Conservation (phyloP, 2,888 invertebrate species). For the Leptinotarsa haldemani region DNA sequence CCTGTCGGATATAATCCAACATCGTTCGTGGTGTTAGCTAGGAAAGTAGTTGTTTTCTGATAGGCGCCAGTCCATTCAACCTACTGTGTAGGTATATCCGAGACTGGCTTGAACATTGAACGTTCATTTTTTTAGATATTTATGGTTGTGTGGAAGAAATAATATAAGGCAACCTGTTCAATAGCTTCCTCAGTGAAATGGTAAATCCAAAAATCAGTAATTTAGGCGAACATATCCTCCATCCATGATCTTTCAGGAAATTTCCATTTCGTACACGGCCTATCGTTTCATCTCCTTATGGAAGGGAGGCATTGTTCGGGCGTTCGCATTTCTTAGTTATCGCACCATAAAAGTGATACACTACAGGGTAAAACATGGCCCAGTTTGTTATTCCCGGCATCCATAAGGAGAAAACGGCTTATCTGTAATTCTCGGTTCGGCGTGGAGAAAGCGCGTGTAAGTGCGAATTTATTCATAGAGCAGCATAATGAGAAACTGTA, state of each 20-base stretch:
- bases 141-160: too few species aligned
- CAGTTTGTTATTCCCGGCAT: slow-evolving; percentile 59
- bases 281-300: slow-evolving; percentile 35
- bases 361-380: slow-evolving; percentile 62
- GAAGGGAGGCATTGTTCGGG: slow-evolving; percentile 46
- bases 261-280: slow-evolving; percentile 10
- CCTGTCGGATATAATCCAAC: too few species aligned
- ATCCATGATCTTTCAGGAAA: neutral
- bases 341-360: slow-evolving; percentile 65
- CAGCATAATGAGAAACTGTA: slow-evolving; percentile 70
- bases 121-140: too few species aligned
- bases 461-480: slow-evolving; percentile 70
- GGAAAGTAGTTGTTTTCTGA: too few species aligned
- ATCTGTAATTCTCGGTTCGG: slow-evolving; percentile 65
- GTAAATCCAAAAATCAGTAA: too few species aligned
- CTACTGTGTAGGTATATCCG: too few species aligned
- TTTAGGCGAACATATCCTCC: neutral
- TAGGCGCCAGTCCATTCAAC: too few species aligned
- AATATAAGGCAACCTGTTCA: too few species aligned
- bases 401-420: slow-evolving; percentile 58
- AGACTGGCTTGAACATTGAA: too few species aligned
- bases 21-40: too few species aligned
- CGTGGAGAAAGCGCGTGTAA: slow-evolving; percentile 60
- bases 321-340: slow-evolving; percentile 56
- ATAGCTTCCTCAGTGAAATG: too few species aligned